Evolutionary conservation across 2,888 invertebrate genomes (phyloP), one percentile per base, ranked within the genome.

Genomic region (Drosophila pullipes): DNA sequence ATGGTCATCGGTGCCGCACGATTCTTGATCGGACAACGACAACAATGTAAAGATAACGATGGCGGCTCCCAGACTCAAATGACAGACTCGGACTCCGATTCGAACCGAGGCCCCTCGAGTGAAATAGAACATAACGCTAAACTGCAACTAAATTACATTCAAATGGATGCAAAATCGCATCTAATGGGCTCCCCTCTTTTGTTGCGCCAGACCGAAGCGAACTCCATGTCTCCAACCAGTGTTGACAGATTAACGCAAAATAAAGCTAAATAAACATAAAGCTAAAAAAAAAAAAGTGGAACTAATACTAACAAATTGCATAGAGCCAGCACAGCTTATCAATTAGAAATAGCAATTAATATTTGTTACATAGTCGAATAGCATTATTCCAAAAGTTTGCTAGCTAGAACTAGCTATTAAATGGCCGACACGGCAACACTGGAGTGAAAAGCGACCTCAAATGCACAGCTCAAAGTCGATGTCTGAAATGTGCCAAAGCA

Each of bases 111-210:
- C 47, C 54, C 68, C 58, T 33, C 76, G 55, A 72, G 84, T 65
- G 83, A 85, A 85, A 79, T 85, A 85, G 84, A 85, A 85, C 84
- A 85, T 87, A 85, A 85, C 84, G 84, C 74, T 85, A 85, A 85
- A 79, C 89, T 89, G 83, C 74, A 82, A 70, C 90, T 89, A 89
- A 85, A 85, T 85, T 85, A 83, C 84, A 87, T 85, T 85, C 80
- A 85, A 85, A 89, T 85, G 85, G 89, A 85, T 85, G 84, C 76
- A 85, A 87, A 85, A 85, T 85, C 88, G 76, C 80, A 82, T 69
- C 82, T 85, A 85, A 85, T 85, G 87, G 84, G 76, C 66, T 76
- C 66, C 74, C 61, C 70, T 82, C 85, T 86, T 84, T 72, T 87
- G 76, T 84, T 86, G 62, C 73, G 78, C 78, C 71, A 52, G 67